Percentiles rank a stretch among this genome's conserved stretches.
Conservation (phyloP, 2,113 vertebrate species). For the Noctilio leporinus region DNA sequence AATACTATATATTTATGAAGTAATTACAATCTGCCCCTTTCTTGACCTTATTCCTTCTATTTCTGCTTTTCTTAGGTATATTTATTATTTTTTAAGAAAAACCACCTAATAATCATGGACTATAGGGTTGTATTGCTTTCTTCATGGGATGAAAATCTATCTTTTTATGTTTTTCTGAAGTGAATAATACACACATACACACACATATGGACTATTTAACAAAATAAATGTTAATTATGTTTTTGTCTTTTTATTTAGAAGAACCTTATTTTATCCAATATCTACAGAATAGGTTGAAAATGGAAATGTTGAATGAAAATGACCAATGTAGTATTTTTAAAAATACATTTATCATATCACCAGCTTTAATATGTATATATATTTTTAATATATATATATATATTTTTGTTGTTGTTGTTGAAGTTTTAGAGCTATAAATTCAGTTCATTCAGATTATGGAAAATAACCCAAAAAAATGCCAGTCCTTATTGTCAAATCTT, state of each 20-base stretch:
- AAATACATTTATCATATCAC: background rate
- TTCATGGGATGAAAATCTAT: background rate
- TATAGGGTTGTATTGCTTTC: background rate
- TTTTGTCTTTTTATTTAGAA: background rate
- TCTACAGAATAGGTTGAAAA: background rate
- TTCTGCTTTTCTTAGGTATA: background rate
- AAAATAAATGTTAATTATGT: background rate
- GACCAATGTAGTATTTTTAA: background rate
- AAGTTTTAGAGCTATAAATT: background rate
- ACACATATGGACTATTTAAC: background rate
- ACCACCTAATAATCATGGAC: background rate
- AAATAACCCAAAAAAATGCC: background rate
- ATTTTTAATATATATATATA: too few relatives aligned
- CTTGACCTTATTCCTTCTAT: background rate
- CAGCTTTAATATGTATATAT: background rate
- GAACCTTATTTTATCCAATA: background rate
- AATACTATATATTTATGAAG: background rate
- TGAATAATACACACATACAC: background rate
- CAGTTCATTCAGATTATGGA: background rate
- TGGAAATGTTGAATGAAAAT: background rate
- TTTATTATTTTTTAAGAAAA: background rate
- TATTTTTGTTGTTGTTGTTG: too few relatives aligned
- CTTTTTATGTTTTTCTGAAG: background rate
- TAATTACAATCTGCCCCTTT: background rate
- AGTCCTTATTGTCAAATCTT: background rate